Evolutionary conservation across 2,113 vertebrate species (phyloP).

Genomic region (Tachuris rubrigastra): DNA sequence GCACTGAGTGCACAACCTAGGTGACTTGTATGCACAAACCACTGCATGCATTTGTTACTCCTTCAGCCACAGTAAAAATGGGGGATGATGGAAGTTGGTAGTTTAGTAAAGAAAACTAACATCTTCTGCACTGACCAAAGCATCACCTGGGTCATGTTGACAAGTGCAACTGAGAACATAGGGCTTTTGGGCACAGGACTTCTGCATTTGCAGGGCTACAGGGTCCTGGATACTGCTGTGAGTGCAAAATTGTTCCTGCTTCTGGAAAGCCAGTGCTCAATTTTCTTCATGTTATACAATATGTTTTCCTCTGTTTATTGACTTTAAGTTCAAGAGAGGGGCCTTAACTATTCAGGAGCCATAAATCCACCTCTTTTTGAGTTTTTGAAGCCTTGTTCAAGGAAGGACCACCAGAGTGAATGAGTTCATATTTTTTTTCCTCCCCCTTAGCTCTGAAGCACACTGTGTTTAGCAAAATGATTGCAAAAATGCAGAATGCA

Average conservation of each 20-base stretch:
- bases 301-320: not conserved
- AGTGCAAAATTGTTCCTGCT: not conserved
- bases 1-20: not conserved
- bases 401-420: not conserved
- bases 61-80: not conserved
- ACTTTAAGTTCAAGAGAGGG: not conserved
- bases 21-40: not conserved
- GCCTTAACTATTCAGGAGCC: not conserved
- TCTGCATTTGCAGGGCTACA: not conserved
- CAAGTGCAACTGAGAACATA: not conserved
- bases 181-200: not conserved
- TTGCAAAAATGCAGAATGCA: not conserved
- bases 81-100: not conserved
- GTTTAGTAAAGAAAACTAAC: not conserved
- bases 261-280: not conserved
- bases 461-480: not conserved
- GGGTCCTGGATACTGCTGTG: not conserved
- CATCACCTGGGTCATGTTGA: not conserved
- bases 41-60: not conserved
- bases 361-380: not conserved
- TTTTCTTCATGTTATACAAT: not conserved
- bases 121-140: not conserved
- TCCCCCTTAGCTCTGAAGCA: not conserved
- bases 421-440: not conserved
- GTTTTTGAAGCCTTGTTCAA: not conserved